Base-by-base conservation (phyloP, 2,113 vertebrate species). In the Entomyzon cyanotis region DNA sequence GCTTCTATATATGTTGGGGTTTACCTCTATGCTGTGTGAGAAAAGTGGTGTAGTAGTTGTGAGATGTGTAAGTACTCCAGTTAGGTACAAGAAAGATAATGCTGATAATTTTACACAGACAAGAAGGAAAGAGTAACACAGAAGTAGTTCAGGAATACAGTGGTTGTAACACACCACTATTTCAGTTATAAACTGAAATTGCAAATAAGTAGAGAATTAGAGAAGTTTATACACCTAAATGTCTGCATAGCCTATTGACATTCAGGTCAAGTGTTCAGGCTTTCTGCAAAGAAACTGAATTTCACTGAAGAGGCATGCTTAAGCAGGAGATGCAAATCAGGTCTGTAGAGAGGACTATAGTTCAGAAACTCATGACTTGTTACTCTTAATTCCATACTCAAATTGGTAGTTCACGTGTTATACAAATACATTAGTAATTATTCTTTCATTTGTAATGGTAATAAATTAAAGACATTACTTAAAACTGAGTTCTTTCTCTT, bases 21-120 rank as follows among this genome's bases (percentile, higher is more conserved):
- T 94, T 39, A 41, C 3, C 6, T 47, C 15, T 15, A 8, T 0
- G 1, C n/a, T 70, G 42, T 2, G 0, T 65, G n/a, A 67, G 16
- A 67, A 75, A 86, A 83, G 2, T 14, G 4, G 2, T 65, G 14
- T 16, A 33, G 47, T 30, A 52, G 7, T 41, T 69, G 27, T 67
- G 46, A 3, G 6, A 23, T 63, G 23, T 20, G 10, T 46, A 74
- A 67, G 35, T 71, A 33, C 16, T 62, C 12, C 13, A 79, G 12
- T 63, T 53, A 76, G 39, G 5, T 19, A 58, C 20, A 55, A 39
- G 35, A 47, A 74, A 55, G 30, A 28, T 60, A 60, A 75, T 47
- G 31, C 5, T 60, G 13, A n/a, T 75, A 62, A 74, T 31, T n/a
- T 65, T 46, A 20, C 24, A 25, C 5, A 41, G 13, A n/a, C 27